Percentiles rank a stretch among this genome's conserved stretches.
Evolutionary conservation across 2,113 vertebrate species (phyloP).

Genomic region (Ahaetulla prasina): DNA sequence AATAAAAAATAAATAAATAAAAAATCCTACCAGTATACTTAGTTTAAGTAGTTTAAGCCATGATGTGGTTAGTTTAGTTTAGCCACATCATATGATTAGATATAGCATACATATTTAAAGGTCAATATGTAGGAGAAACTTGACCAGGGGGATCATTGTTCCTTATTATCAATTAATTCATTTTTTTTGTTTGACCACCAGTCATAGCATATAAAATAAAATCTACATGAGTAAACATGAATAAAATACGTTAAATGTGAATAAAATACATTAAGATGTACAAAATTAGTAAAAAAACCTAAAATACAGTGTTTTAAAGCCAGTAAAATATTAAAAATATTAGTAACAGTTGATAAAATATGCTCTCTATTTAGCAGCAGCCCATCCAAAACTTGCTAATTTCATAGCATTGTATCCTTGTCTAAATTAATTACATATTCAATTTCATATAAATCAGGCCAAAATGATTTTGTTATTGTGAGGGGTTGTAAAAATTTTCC

Average conservation of each 20-base stretch:
- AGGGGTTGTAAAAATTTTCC: background rate
- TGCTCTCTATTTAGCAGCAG: background rate
- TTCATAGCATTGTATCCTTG: background rate
- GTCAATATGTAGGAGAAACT: background rate
- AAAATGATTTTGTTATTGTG: background rate
- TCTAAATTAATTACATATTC: background rate
- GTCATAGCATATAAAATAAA: background rate
- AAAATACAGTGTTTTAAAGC: background rate
- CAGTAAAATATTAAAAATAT: background rate
- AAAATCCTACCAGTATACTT: background rate
- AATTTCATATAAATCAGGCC: background rate
- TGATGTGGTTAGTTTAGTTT: too few species aligned
- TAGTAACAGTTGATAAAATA: background rate
- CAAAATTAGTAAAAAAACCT: background rate
- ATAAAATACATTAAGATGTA: background rate
- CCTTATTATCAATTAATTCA: background rate
- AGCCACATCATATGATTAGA: background rate
- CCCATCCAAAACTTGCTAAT: background rate
- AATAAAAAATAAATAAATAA: too few species aligned
- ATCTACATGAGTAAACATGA: background rate
- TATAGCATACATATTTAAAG: slow-evolving; percentile 5
- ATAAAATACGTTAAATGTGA: background rate
- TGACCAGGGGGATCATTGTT: slow-evolving; percentile 46
- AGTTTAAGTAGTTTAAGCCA: slow-evolving; percentile 18
- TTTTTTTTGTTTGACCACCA: background rate